Percentiles rank a stretch among this genome's conserved stretches.
Conservation (phyloP, 2,888 invertebrate genomes). For the Ormyrus rosae region DNA sequence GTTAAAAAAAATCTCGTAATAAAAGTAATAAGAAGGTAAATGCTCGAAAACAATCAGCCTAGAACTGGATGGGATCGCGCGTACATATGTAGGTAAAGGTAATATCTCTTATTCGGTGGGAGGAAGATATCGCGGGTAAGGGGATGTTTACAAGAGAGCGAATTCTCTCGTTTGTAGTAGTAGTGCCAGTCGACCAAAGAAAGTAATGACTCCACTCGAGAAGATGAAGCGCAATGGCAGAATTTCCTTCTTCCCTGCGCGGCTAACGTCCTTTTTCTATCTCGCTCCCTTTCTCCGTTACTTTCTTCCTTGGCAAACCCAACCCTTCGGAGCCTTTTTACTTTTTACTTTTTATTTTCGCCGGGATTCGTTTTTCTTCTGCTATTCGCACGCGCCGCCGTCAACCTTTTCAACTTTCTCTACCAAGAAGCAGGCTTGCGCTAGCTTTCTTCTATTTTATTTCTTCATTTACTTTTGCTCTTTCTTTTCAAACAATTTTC, state of each 20-base stretch:
- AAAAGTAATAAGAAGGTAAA: conserved; percentile 12
- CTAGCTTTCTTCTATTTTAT: not conserved
- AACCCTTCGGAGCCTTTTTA: conserved; percentile 31
- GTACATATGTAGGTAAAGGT: conserved; percentile 42
- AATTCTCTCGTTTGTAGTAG: conserved; percentile 54
- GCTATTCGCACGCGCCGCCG: conserved; percentile 32
- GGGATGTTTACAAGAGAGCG: conserved; percentile 68
- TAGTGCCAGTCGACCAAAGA: conserved; percentile 61
- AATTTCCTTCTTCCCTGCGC: conserved; percentile 54
- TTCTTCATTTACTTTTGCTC: not conserved
- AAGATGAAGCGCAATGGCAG: conserved; percentile 66
- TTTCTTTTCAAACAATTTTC: conserved; percentile 19
- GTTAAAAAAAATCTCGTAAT: conserved; percentile 28
- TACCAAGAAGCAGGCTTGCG: not conserved
- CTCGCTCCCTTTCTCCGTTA: conserved; percentile 38
- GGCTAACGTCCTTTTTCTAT: conserved; percentile 40
- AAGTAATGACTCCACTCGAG: conserved; percentile 70
- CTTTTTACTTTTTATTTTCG: conserved; percentile 10
- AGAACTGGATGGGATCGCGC: not conserved
- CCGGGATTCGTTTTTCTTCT: not conserved
- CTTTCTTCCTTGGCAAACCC: conserved; percentile 49
- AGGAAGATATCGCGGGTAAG: conserved; percentile 49
- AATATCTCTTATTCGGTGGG: conserved; percentile 53
- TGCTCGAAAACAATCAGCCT: conserved; percentile 35
- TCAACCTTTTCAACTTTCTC: conserved; percentile 49